phyloP scores from a whole-genome alignment of 2,113 vertebrate species.

The Pandion haliaetus region DNA sequence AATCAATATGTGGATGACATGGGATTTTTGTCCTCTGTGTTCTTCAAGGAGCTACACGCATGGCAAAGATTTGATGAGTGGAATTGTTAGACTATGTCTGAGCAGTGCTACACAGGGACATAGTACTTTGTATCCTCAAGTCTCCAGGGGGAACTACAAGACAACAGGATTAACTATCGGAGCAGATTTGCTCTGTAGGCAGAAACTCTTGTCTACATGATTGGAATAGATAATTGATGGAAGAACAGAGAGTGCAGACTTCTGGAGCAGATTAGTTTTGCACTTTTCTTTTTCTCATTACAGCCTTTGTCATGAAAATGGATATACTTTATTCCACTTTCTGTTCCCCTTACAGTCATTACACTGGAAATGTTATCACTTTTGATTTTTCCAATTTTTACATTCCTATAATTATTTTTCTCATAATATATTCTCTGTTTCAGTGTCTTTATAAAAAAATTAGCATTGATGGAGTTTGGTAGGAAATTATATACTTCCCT shows the following conservation, averaged over 20 bases:
- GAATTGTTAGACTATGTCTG: not conserved
- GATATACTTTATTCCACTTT: slow-evolving; percentile 42
- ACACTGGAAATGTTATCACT: slow-evolving; percentile 41
- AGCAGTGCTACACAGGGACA: not conserved
- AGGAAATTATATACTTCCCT: slow-evolving; percentile 33
- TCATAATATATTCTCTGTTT: slow-evolving; percentile 6
- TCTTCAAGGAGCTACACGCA: not conserved
- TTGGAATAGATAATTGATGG: slow-evolving; percentile 33
- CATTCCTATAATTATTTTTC: slow-evolving; percentile 42
- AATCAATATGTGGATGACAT: not conserved
- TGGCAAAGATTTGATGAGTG: not conserved
- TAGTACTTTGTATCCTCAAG: not conserved
- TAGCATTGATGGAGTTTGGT: not conserved
- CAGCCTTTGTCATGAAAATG: slow-evolving; percentile 49
- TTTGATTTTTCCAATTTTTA: slow-evolving; percentile 56
- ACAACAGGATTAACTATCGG: slow-evolving; percentile 19
- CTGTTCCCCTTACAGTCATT: slow-evolving; percentile 39
- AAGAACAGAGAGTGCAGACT: slow-evolving; percentile 5
- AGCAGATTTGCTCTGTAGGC: slow-evolving; percentile 23
- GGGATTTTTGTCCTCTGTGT: not conserved
- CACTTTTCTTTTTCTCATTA: slow-evolving; percentile 52
- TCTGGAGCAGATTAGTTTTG: slow-evolving; percentile 44
- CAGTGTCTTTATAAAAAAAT: slow-evolving; percentile 13
- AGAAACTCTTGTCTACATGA: slow-evolving; percentile 37
- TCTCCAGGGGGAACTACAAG: slow-evolving; percentile 10